These are phyloP conservation scores for Epinephelus moara DNA, from an alignment of 2,113 vertebrate species.

Conservation along the genomic window DNA sequence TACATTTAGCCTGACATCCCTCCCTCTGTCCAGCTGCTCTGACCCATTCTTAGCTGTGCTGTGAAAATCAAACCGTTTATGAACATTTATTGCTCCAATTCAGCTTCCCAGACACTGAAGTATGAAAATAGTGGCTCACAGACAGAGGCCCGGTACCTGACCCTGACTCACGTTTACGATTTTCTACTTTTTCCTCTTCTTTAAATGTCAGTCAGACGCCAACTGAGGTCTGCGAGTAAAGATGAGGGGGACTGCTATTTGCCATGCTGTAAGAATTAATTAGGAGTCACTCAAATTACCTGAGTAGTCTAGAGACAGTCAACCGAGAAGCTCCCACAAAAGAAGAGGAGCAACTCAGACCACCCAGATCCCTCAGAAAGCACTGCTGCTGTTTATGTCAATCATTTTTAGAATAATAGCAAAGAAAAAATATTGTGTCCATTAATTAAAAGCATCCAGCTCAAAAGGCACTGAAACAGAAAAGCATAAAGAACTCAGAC, in stretches of 20 bases:
- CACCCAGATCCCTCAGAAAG: conserved; percentile 61
- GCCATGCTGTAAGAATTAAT: conserved; percentile 72
- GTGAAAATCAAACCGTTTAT: conserved; percentile 61
- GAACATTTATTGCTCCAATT: conserved; percentile 62
- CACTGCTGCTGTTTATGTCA: conserved; percentile 27
- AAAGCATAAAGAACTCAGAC: not conserved
- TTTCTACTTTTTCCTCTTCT: conserved; percentile 25
- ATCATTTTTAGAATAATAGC: conserved; percentile 27
- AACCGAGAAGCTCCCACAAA: conserved; percentile 39
- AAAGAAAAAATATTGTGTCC: not conserved
- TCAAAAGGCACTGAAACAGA: not conserved
- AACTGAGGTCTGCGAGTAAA: conserved; percentile 35
- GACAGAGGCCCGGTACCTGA: conserved; percentile 46
- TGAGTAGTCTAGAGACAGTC: conserved; percentile 44
- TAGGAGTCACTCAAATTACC: conserved; percentile 72
- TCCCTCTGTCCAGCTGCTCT: conserved; percentile 37
- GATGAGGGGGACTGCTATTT: conserved; percentile 22
- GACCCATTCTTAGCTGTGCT: conserved; percentile 31
- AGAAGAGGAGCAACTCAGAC: conserved; percentile 36
- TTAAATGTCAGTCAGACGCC: conserved; percentile 62
- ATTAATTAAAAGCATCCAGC: not conserved
- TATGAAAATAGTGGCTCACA: conserved; percentile 65
- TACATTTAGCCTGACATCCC: conserved; percentile 24
- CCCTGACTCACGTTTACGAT: conserved; percentile 29
- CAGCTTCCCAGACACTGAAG: conserved; percentile 66